Percentiles rank a stretch among this genome's conserved stretches.
Evolutionary conservation across 1,140 invertebrate species (phyloP).

Genomic region (Leptopilina boulardi): DNA sequence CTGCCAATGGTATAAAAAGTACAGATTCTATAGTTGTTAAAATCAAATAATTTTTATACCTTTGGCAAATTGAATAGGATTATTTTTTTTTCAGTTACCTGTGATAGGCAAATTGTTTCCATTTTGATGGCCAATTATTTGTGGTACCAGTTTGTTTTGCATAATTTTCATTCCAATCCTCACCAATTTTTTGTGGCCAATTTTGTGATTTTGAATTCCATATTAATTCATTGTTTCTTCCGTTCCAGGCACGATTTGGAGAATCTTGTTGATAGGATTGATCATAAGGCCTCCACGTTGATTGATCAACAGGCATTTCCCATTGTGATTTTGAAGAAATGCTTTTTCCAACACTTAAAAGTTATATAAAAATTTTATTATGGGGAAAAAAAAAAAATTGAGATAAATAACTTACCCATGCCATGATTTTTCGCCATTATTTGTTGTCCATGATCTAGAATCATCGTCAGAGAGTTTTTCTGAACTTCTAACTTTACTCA

Average conservation of each 20-base stretch:
- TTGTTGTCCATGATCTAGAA: conserved; percentile 48
- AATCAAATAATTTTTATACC: too few species aligned
- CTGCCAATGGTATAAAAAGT: too few species aligned
- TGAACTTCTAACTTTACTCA: conserved; percentile 31
- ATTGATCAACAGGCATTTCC: conserved; percentile 54
- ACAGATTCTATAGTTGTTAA: too few species aligned
- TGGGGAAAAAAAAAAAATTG: conserved; percentile 36
- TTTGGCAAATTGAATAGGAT: too few species aligned
- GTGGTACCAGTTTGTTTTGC: conserved; percentile 53
- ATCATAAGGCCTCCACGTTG: conserved; percentile 55
- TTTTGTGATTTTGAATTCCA: conserved; percentile 54
- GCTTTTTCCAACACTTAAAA: neutral
- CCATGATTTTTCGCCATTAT: conserved; percentile 50
- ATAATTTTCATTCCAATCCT: conserved; percentile 58
- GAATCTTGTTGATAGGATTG: conserved; percentile 8
- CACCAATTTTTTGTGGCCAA: conserved; percentile 59
- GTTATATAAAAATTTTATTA: neutral
- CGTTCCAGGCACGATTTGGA: conserved; percentile 42
- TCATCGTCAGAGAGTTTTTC: conserved; percentile 47
- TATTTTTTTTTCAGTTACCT: conserved; percentile 18
- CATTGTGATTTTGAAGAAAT: conserved; percentile 54
- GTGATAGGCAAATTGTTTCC: conserved; percentile 71
- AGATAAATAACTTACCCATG: conserved; percentile 45
- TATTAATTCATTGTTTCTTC: conserved; percentile 43
- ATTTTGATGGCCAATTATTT: conserved; percentile 63